Conservation (phyloP, 2,797 vertebrate genomes). For the Artibeus lituratus region DNA sequence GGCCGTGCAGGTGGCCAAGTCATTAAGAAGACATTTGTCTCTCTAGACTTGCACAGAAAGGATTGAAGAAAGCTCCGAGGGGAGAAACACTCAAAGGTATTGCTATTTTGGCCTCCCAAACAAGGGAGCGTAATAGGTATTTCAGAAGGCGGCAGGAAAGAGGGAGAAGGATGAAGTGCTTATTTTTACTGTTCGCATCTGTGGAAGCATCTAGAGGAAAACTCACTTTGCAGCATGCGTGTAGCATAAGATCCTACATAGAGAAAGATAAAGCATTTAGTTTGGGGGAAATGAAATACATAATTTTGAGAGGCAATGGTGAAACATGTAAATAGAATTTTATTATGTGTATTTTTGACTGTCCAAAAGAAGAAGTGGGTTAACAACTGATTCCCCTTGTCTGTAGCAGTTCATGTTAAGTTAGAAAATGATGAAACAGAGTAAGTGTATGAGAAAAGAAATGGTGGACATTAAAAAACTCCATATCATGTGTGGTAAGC, state of each 20-base stretch:
- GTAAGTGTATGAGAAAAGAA: neutral
- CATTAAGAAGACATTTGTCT: conserved; percentile 30
- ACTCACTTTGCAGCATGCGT: neutral
- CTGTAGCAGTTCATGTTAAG: neutral
- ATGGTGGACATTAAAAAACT: neutral
- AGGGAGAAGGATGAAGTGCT: neutral
- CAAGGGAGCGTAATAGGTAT: neutral
- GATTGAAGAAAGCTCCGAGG: neutral
- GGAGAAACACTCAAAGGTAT: neutral
- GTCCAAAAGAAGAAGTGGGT: neutral
- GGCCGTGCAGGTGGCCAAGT: neutral
- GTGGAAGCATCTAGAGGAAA: neutral
- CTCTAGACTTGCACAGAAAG: conserved; percentile 41
- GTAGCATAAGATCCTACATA: neutral
- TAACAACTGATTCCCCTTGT: neutral
- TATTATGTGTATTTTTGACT: neutral
- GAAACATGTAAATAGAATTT: neutral
- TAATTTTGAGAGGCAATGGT: neutral
- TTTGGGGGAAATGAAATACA: neutral
- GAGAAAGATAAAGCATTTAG: neutral
- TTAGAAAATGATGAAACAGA: neutral
- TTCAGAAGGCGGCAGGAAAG: neutral
- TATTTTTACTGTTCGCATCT: neutral
- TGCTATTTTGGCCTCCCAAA: neutral
- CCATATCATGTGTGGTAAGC: neutral